Evolutionary conservation across 2,797 vertebrate species (phyloP).

Genomic region (Alosa sapidissima): DNA sequence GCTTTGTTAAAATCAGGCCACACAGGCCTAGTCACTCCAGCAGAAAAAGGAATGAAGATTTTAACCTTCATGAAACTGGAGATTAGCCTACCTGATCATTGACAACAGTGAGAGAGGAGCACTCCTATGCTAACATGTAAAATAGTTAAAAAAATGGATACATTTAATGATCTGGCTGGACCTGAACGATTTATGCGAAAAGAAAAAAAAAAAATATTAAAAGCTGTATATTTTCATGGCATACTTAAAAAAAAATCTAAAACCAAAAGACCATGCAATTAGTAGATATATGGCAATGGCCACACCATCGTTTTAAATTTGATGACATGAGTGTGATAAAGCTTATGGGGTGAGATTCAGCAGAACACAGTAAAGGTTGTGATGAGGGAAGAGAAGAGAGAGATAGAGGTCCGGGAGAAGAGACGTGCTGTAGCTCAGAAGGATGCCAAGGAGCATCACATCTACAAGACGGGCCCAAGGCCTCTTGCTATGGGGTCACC

Average conservation of each 20-base stretch:
- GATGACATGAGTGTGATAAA: constrained; percentile 45
- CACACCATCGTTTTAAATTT: constrained; percentile 47
- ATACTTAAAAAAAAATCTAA: constrained; percentile 55
- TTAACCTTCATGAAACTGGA: neutral
- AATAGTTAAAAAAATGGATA: constrained; percentile 33
- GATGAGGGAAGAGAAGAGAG: constrained; percentile 11
- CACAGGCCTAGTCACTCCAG: neutral
- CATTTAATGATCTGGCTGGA: constrained; percentile 59
- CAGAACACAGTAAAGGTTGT: neutral
- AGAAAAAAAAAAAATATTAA: neutral
- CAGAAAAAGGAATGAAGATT: neutral
- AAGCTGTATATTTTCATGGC: constrained; percentile 54
- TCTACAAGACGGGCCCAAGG: constrained; percentile 61
- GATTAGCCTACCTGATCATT: neutral
- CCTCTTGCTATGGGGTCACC: constrained; percentile 61
- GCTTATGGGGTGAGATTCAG: constrained; percentile 35
- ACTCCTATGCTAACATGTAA: neutral
- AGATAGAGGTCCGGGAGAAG: constrained; percentile 30
- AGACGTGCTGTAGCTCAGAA: constrained; percentile 45
- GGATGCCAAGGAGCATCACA: constrained; percentile 65
- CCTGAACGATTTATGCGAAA: constrained; percentile 54
- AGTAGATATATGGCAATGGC: constrained; percentile 57
- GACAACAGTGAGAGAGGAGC: neutral
- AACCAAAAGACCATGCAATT: constrained; percentile 53
- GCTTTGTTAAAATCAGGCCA: no score